phyloP scores from a whole-genome alignment of 1,140 invertebrate genomes.

The Pemphigus obesinymphae region DNA sequence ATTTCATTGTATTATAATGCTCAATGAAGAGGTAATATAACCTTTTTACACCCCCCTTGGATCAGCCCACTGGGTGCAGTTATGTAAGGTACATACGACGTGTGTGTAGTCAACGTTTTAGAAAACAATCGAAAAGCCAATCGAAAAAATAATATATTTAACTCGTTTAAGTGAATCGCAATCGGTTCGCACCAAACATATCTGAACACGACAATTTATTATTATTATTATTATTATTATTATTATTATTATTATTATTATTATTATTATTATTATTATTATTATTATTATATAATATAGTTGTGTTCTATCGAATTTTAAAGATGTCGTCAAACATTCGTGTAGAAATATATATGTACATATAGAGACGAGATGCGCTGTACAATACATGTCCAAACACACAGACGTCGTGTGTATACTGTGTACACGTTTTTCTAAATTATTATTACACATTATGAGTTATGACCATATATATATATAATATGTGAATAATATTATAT shows the following conservation, averaged over 20 bases:
- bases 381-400: too few species aligned
- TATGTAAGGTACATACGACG: too few species aligned
- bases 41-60: too few species aligned
- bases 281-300: neutral
- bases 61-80: too few species aligned
- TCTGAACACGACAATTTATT: neutral
- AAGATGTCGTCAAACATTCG: neutral
- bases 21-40: too few species aligned
- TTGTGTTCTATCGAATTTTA: neutral
- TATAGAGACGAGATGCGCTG: too few species aligned
- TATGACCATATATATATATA: neutral
- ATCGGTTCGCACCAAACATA: neutral
- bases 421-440: slow-evolving; percentile 5
- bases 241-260: neutral
- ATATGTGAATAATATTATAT: neutral
- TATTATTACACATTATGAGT: neutral
- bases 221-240: neutral
- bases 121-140: too few species aligned
- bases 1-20: too few species aligned
- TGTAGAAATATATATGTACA: too few species aligned
- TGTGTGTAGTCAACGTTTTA: too few species aligned
- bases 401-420: neutral
- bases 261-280: neutral
- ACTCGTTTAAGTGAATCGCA: too few species aligned
- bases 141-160: too few species aligned